A percentile compares a stretch with the other conserved stretches of the same genome.
Conservation (phyloP, 23 tunicate genomes). For the Oikopleura dioica region DNA sequence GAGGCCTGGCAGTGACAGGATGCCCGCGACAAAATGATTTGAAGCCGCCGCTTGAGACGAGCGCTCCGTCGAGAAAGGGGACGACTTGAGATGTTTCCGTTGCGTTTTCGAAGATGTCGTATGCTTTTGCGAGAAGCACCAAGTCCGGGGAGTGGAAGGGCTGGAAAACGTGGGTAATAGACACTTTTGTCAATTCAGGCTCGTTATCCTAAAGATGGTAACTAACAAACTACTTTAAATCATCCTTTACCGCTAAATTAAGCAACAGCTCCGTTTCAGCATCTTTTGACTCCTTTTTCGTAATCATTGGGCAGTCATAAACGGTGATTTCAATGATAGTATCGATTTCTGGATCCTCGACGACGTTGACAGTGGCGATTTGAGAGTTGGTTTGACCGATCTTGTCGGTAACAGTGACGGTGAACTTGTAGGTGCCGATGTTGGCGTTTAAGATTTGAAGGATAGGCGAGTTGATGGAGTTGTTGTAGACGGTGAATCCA, state of each 20-base stretch:
- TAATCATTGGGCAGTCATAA: neutral
- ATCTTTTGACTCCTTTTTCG: neutral
- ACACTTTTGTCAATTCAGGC: neutral
- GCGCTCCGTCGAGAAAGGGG: neutral
- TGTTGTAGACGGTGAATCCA: too few species aligned
- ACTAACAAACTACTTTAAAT: too few species aligned
- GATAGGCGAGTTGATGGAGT: neutral
- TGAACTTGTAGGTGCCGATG: slow-evolving; percentile 28
- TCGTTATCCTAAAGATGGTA: too few species aligned
- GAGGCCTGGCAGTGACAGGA: neutral
- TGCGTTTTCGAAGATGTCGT: neutral
- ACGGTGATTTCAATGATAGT: neutral
- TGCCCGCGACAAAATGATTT: neutral
- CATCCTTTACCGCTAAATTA: too few species aligned
- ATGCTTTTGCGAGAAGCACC: neutral
- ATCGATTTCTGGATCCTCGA: too few species aligned
- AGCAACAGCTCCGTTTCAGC: neutral
- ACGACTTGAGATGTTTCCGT: neutral
- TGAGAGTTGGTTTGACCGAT: slow-evolving; percentile 15
- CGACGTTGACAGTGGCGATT: too few species aligned
- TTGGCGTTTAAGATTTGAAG: neutral
- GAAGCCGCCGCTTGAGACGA: neutral
- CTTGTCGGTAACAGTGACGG: slow-evolving; percentile 44
- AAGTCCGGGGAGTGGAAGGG: neutral
- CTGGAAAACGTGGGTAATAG: neutral